Evolutionary conservation across 1,140 invertebrate species (phyloP), one percentile per base, ranked within the genome.

Genomic region (Paralvinella palmiformis): DNA sequence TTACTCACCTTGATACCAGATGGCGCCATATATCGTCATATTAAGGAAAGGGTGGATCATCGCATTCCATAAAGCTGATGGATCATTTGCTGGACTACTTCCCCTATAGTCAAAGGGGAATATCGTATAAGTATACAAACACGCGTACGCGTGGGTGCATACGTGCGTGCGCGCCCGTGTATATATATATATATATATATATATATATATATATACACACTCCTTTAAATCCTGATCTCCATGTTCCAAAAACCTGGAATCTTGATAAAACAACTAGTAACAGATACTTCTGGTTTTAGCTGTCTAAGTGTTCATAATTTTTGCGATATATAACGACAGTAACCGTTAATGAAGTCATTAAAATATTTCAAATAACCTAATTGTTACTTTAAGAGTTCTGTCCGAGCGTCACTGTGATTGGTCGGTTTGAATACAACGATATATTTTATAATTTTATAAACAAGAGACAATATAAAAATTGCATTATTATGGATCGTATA

Each of bases 1-100:
- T 48, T 20, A 41, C 29, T 48, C 44, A 76, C 74, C 74, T 72
- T 77, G 75, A 69, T 77, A 77, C 75, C 75, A 77, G 17, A 76
- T 66, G 27, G 60, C 69, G 24, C 73, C 75, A 69, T 72, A 73
- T 53, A 76, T 74, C 3, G 71, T 65, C 70, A 74, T 71, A 27
- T 70, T 71, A 6, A 73, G 63, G 3, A 77, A 59, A 13, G 75
- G 75, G 36, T 75, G 65, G 3, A 77, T 67, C 75, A 77, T 77
- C 15, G 71, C 70, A 71, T 77, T 76, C 73, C 73, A 77, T 22
- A 57, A 32, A 24, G 29, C 27, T 13, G 27, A 31, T 31, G 29
- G 10, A 13, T 2, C 0, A 22, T 5, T 15, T 32, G 27, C 24
- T 31, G 50, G 7, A 41, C 37, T n/a, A 41, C 37, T 41, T 10